Evolutionary conservation across 2,797 vertebrate species (phyloP).

Genomic region (Malacoctenus gilli): DNA sequence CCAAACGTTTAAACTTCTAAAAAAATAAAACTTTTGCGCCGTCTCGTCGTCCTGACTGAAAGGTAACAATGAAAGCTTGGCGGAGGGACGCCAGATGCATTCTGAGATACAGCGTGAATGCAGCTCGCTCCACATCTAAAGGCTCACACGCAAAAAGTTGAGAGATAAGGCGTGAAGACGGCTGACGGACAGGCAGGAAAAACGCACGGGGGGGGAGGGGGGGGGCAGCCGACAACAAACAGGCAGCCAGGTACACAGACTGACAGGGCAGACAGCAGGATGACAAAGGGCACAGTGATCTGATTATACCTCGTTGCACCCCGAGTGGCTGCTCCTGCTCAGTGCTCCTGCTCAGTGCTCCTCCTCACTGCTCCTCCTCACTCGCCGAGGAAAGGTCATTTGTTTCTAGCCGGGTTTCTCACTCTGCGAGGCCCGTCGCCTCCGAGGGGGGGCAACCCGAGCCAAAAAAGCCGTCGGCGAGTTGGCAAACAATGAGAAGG

Average conservation of each 20-base stretch:
- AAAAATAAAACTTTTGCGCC: not conserved
- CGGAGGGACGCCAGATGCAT: not conserved
- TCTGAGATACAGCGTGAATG: not conserved
- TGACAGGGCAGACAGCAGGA: conserved; percentile 48
- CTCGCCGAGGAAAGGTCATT: conserved; percentile 55
- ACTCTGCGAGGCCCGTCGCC: conserved; percentile 39
- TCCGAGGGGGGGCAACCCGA: conserved; percentile 11
- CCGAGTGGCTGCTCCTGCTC: conserved; percentile 35
- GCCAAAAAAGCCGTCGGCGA: conserved; percentile 31
- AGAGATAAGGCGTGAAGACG: conserved; percentile 1
- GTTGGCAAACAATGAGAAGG: conserved; percentile 24
- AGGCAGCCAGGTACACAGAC: conserved; percentile 28
- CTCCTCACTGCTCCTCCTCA: conserved; percentile 28
- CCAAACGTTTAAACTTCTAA: not conserved
- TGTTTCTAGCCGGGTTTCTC: conserved; percentile 48
- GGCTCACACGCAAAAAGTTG: conserved; percentile 1
- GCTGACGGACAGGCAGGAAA: conserved; percentile 11
- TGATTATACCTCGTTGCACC: conserved; percentile 58
- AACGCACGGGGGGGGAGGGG: not conserved
- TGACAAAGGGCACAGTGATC: conserved; percentile 69
- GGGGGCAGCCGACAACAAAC: conserved; percentile 36
- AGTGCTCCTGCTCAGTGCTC: conserved; percentile 22
- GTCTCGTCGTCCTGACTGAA: not conserved
- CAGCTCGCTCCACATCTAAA: not conserved
- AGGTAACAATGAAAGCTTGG: not conserved